Percentiles rank a stretch among this genome's conserved stretches.
Evolutionary conservation across 2,113 vertebrate genomes (phyloP).

Genomic region (Smithornis capensis): DNA sequence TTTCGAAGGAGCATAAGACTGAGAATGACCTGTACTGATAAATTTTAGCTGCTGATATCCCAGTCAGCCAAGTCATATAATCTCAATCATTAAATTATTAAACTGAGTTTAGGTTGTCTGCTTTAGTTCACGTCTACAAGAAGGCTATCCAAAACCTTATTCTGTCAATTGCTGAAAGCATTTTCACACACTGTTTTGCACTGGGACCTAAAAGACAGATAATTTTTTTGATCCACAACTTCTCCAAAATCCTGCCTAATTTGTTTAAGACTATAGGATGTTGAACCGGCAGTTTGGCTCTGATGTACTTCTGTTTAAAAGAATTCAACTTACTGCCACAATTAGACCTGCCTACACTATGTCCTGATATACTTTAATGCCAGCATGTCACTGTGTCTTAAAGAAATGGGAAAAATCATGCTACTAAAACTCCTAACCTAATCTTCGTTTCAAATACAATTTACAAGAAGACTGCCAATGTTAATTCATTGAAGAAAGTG

Average conservation of each 20-base stretch:
- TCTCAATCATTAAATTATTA: background rate
- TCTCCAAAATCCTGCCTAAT: background rate
- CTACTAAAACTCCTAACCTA: background rate
- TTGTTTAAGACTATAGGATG: background rate
- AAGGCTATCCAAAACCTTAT: background rate
- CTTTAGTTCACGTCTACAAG: background rate
- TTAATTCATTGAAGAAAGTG: background rate
- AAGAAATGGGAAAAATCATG: background rate
- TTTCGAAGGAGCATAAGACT: background rate
- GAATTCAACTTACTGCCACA: background rate
- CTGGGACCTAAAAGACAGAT: background rate
- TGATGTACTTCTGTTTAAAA: background rate
- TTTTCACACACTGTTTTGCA: background rate
- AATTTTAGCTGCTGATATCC: background rate
- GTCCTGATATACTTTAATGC: background rate
- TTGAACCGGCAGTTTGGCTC: background rate
- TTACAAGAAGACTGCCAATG: background rate
- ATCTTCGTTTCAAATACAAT: background rate
- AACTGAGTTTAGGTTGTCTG: background rate
- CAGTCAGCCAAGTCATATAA: background rate
- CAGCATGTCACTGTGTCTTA: background rate
- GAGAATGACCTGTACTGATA: background rate
- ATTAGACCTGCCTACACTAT: background rate
- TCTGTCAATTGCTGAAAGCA: background rate
- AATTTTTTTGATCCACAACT: background rate